Conservation (phyloP, 2,888 invertebrate genomes). For the Chloroclystis v-ata region DNA sequence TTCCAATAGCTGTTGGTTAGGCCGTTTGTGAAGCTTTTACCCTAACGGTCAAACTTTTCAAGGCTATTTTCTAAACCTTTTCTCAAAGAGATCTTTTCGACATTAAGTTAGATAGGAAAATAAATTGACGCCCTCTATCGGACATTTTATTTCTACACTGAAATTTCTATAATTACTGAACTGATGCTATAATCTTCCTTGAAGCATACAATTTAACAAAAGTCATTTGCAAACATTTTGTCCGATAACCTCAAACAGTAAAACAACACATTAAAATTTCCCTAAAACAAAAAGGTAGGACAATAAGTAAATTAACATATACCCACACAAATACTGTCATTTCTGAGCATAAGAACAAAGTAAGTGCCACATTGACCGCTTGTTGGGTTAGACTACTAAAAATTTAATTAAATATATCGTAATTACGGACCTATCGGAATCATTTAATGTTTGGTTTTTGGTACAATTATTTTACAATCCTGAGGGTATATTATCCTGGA, state of each 20-base stretch:
- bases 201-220: background rate
- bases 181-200: too few species aligned
- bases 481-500: too few species aligned
- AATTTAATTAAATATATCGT: constrained; percentile 24
- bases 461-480: too few species aligned
- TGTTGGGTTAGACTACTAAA: constrained; percentile 42
- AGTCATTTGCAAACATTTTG: constrained; percentile 8
- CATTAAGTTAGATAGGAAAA: too few species aligned
- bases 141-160: too few species aligned
- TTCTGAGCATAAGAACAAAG: constrained; percentile 29
- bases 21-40: background rate
- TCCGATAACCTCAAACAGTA: constrained; percentile 16
- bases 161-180: too few species aligned
- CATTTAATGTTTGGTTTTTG: too few species aligned
- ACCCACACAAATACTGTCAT: constrained; percentile 24
- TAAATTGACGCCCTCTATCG: too few species aligned
- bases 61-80: too few species aligned
- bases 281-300: constrained; percentile 24
- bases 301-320: constrained; percentile 26
- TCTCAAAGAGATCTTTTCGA: too few species aligned
- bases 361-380: constrained; percentile 28
- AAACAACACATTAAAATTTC: constrained; percentile 22
- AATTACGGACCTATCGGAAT: background rate
- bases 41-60: too few species aligned
- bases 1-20: too few species aligned